Base-by-base conservation (phyloP, 2,888 invertebrate species). In the Sabatieria punctata region DNA sequence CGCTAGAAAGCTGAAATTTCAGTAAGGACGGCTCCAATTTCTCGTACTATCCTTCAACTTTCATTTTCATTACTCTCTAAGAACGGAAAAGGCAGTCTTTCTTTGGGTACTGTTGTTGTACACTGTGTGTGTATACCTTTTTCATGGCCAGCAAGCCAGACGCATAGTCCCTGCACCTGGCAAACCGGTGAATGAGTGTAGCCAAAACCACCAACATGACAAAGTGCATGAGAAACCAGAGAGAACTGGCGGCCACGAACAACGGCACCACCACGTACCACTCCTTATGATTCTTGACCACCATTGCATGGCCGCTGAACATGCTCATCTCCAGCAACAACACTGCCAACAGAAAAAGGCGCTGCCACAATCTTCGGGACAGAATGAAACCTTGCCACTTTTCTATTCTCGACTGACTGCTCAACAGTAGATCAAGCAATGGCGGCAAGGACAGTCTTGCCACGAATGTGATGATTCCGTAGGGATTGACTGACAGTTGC, bases 211-310 rank as follows among this genome's bases (percentile, higher is more conserved):
- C 55, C 26, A 65, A 51, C 41, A 57, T 60, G 13, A 63, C 55
- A 3, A 64, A 42, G 50, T 65, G 66, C 45, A 60, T 62, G 45
- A 60, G 54, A 22, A 63, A 51, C 66, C 66, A 67, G 15, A 66
- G 27, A 3, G 40, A 4, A 1, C 60, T 40, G 3, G 56, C 56
- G 48, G 60, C 57, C 2, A 55, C 51, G 50, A 60, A 67, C 19
- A 67, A 40, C n/a, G 67, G 66, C 27, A 66, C 60, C 1, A 67
- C 67, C 19, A 67, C 58, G 52, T 57, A 66, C 67, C 67, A 67
- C 48, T 67, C 67, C 49, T 67, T 65, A 51, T 66, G 67, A 45
- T 49, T 54, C n/a, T 57, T 55, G 15, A 61, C 58, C 39, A 56
- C 52, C 24, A 50, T 45, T 15, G 64, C 64, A 46, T 59, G 53